Conservation (phyloP, 1,140 invertebrate species). For the Hycleus cichorii region DNA sequence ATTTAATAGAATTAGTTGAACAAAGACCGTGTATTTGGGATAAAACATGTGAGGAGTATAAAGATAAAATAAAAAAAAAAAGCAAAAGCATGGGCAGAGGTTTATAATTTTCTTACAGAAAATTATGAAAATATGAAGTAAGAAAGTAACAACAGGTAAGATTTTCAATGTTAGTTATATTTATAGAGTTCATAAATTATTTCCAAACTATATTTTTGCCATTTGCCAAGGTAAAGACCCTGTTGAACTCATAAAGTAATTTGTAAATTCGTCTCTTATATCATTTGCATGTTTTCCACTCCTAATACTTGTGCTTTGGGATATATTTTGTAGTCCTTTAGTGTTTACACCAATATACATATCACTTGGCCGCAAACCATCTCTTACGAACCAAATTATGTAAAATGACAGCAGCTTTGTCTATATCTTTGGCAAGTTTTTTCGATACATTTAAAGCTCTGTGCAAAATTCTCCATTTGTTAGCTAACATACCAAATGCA, state of each 20-base stretch:
- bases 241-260: constrained; percentile 2
- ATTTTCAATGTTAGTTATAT: no score
- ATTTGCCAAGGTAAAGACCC: constrained; percentile 3
- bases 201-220: constrained; percentile 1
- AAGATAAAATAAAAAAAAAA: no score
- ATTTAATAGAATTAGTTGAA: no score
- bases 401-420: constrained; percentile 1
- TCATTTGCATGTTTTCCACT: constrained; percentile 3
- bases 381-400: constrained; percentile 6
- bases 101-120: no score
- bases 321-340: not conserved
- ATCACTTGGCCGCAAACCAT: not conserved
- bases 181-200: not conserved
- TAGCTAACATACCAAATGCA: constrained; percentile 40
- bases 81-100: no score
- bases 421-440: constrained; percentile 1
- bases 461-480: constrained; percentile 40
- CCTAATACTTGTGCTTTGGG: not conserved
- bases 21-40: no score
- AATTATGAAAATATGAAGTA: no score
- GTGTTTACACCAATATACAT: not conserved
- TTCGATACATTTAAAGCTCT: constrained; percentile 24
- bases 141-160: no score
- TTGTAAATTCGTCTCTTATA: not conserved
- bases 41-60: no score